phyloP scores from a whole-genome alignment of 2,113 vertebrate species.

The Halichoerus grypus region DNA sequence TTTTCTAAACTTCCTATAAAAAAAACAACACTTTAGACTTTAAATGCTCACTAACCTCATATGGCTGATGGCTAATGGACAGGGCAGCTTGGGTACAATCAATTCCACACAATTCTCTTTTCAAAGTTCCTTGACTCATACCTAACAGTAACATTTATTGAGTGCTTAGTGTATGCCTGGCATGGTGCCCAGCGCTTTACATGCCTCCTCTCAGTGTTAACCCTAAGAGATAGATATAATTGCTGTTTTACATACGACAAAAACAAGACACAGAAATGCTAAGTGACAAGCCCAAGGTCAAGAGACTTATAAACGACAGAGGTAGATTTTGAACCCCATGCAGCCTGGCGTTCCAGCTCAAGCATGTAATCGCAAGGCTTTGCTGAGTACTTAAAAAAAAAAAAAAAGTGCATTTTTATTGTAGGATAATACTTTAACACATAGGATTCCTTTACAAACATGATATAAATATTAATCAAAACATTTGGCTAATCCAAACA shows the following conservation, averaged over 20 bases:
- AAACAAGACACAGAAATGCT: background rate
- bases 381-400: background rate
- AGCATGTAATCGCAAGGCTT: background rate
- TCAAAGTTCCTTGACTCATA: background rate
- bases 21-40: background rate
- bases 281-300: background rate
- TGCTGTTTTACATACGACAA: background rate
- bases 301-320: background rate
- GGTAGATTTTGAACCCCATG: background rate
- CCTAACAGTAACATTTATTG: background rate
- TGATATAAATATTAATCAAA: background rate
- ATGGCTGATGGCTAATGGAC: background rate
- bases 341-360: background rate
- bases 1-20: conserved; percentile 90
- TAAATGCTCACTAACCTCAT: background rate
- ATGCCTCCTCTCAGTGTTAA: background rate
- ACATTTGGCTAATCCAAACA: background rate
- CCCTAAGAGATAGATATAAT: background rate
- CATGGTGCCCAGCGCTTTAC: background rate
- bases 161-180: background rate
- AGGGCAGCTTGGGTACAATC: background rate
- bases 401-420: background rate
- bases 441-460: background rate
- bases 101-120: background rate
- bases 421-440: background rate